Conservation (phyloP, 2,888 invertebrate species). For the Lamproptera curius region DNA sequence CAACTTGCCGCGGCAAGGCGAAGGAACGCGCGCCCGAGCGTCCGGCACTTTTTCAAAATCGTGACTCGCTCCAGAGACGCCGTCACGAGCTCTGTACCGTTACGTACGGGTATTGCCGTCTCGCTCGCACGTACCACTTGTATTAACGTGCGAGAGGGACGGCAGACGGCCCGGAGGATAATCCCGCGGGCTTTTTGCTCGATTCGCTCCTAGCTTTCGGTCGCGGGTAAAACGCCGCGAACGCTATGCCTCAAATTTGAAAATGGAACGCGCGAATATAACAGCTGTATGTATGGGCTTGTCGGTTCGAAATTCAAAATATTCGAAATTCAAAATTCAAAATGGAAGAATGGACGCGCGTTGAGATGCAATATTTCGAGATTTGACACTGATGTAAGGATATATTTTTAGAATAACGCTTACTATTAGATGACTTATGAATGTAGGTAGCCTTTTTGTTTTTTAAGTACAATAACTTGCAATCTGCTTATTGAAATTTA, state of each 20-base stretch:
- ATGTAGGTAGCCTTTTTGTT: too few species aligned
- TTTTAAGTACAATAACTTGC: too few species aligned
- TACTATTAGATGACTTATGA: too few species aligned
- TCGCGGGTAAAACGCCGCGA: background rate
- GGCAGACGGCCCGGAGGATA: slow-evolving; percentile 35
- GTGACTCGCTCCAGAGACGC: slow-evolving; percentile 65
- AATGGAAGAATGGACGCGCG: too few species aligned
- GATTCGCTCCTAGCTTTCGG: slow-evolving; percentile 19
- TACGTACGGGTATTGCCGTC: slow-evolving; percentile 39
- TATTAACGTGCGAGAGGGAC: slow-evolving; percentile 42
- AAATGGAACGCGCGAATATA: too few species aligned
- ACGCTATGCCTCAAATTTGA: background rate
- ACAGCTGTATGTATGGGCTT: too few species aligned
- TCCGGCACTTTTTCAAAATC: slow-evolving; percentile 76
- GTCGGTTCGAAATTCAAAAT: too few species aligned
- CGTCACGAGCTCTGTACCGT: slow-evolving; percentile 72
- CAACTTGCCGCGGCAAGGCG: slow-evolving; percentile 40
- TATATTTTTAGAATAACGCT: too few species aligned
- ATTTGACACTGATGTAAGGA: too few species aligned
- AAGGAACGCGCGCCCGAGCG: slow-evolving; percentile 49
- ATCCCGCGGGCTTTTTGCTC: slow-evolving; percentile 28
- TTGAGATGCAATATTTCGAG: too few species aligned
- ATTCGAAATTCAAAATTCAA: too few species aligned
- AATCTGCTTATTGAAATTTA: too few species aligned
- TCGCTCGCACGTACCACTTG: slow-evolving; percentile 43